Evolutionary conservation across 2,113 vertebrate species (phyloP).

Genomic region (Leucoraja erinaceus): DNA sequence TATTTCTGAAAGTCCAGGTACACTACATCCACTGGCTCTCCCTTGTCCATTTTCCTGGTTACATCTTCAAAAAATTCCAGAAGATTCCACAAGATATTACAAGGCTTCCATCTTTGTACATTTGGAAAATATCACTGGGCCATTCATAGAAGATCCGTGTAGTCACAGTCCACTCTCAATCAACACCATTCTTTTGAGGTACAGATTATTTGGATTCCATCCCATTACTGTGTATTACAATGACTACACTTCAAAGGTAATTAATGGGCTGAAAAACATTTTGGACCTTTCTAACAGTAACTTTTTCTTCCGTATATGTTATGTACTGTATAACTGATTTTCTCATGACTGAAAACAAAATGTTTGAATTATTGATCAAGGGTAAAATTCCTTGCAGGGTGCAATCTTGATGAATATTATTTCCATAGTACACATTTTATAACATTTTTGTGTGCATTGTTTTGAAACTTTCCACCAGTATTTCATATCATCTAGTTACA

Average conservation of each 20-base stretch:
- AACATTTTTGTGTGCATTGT: background rate
- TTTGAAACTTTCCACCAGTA: background rate
- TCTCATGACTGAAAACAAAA: background rate
- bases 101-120: background rate
- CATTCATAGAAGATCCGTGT: background rate
- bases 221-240: background rate
- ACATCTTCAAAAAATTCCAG: too few species aligned
- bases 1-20: too few species aligned
- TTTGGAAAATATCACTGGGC: too few species aligned
- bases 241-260: background rate
- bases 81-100: background rate
- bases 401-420: conserved; percentile 1
- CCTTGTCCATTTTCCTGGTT: too few species aligned
- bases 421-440: too few species aligned
- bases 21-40: too few species aligned
- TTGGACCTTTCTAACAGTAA: background rate
- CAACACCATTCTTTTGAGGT: background rate
- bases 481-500: background rate
- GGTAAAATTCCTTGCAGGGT: background rate
- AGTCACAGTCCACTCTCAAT: background rate
- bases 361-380: background rate
- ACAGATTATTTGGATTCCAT: background rate
- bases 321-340: background rate
- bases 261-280: background rate
- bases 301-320: background rate